Base-by-base conservation (phyloP, 1,140 invertebrate genomes). In the Papilio glaucus region DNA sequence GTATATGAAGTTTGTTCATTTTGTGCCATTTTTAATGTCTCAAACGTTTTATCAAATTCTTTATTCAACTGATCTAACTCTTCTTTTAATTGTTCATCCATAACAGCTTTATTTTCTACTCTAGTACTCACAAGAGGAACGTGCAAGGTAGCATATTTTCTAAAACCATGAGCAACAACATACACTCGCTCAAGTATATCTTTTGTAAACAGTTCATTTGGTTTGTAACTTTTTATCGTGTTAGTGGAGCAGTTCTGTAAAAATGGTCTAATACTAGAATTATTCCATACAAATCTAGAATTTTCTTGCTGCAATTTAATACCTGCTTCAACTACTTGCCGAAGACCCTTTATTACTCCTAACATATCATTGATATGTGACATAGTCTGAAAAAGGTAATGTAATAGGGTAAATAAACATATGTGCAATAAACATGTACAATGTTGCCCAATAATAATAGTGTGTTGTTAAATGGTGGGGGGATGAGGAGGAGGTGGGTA, bases 301-400 rank as follows among this genome's bases (percentile, higher is more conserved):
- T 91, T 87, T 71, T 93, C 86, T 78, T 94, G 89, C 79, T 96
- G 95, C 61, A 95, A 82, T 84, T 94, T 94, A 39, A 93, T 80
- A 49, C 94, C 93, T 60, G 95, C 94, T 78, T 95, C 93, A 62
- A 93, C 83, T 71, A 96, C 94, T 49, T 94, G 88, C 80, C 95
- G 94, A 71, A 95, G 77, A 24, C 96, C 95, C 78, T 94, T 94
- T 74, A 96, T 83, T 73, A 96, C 85, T 41, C 94, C 94, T 71
- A 94, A 83, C 42, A 95, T 72, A 85, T 96, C 96, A 81, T 94
- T 94, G 81, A 91, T 83, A 75, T 93, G 90, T 60, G 94, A 94
- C 95, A 95, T 95, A n/a, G 71, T 80, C 88, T 91, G 87, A 77
- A 91, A 89, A 72, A 60, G 37, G 37, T 72, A 21, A 49, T n/a